phyloP scores from a whole-genome alignment of 2,113 vertebrate genomes.

The Misgurnus anguillicaudatus region DNA sequence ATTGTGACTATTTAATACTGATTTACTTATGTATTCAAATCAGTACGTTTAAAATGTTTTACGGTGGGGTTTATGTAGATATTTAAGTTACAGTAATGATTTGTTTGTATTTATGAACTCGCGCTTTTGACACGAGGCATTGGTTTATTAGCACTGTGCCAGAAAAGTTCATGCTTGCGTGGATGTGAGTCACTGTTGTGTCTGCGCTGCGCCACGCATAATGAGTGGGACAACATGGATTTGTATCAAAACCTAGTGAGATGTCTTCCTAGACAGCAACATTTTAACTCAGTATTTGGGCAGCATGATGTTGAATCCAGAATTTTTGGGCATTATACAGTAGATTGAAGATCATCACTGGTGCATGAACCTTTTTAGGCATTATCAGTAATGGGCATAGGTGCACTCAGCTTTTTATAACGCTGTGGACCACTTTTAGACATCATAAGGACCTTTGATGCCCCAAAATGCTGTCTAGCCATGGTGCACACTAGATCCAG shows the following conservation, averaged over 20 bases:
- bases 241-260: background rate
- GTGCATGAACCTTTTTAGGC: background rate
- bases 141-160: constrained; percentile 2
- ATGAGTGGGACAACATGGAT: background rate
- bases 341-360: too few relatives aligned
- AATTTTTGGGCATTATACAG: background rate
- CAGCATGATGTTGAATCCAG: too few relatives aligned
- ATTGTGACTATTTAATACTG: background rate
- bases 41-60: background rate
- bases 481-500: background rate
- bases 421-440: background rate
- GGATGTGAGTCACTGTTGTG: constrained; percentile 43
- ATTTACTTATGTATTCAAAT: background rate
- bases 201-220: constrained; percentile 33
- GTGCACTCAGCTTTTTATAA: background rate
- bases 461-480: background rate
- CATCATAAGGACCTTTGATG: background rate
- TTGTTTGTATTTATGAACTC: background rate
- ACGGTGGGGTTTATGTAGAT: background rate
- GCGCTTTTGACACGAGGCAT: background rate
- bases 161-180: constrained; percentile 37
- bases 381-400: background rate
- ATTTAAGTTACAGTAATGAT: too few relatives aligned
- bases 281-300: too few relatives aligned
- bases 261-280: constrained; percentile 13